Conservation (phyloP, 2,113 vertebrate genomes). For the Prunella himalayana region DNA sequence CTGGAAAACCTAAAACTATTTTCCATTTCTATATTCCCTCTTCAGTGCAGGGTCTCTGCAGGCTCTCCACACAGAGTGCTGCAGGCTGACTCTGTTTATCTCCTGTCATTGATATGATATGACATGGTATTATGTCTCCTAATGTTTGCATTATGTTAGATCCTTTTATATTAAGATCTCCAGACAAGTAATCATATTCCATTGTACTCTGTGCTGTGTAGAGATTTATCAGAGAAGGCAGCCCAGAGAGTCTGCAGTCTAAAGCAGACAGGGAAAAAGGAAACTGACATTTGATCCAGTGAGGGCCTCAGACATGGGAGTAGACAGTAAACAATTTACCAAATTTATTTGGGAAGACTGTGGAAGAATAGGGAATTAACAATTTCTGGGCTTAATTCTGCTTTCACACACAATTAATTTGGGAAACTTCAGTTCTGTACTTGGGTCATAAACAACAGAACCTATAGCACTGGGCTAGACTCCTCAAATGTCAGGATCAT, state of each 20-base stretch:
- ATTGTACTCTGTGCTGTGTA: not conserved
- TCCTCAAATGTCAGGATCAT: not conserved
- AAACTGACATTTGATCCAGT: not conserved
- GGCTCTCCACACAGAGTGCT: not conserved
- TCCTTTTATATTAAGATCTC: not conserved
- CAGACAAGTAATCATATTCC: not conserved
- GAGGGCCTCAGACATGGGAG: not conserved
- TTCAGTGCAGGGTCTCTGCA: not conserved
- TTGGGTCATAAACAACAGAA: not conserved
- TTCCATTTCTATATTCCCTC: not conserved
- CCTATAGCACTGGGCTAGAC: not conserved
- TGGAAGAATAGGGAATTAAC: not conserved
- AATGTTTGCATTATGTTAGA: not conserved
- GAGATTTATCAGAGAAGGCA: not conserved
- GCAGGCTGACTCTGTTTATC: not conserved
- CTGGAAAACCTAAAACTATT: not conserved
- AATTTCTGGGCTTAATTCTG: not conserved
- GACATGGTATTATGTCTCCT: not conserved
- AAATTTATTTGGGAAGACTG: not conserved
- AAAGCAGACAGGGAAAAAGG: not conserved
- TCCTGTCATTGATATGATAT: not conserved
- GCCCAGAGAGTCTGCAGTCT: not conserved
- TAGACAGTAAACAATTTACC: not conserved
- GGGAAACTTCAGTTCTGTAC: not conserved
- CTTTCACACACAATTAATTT: not conserved